Base-by-base conservation (phyloP, 2,113 vertebrate genomes). In the Rhea pennata region DNA sequence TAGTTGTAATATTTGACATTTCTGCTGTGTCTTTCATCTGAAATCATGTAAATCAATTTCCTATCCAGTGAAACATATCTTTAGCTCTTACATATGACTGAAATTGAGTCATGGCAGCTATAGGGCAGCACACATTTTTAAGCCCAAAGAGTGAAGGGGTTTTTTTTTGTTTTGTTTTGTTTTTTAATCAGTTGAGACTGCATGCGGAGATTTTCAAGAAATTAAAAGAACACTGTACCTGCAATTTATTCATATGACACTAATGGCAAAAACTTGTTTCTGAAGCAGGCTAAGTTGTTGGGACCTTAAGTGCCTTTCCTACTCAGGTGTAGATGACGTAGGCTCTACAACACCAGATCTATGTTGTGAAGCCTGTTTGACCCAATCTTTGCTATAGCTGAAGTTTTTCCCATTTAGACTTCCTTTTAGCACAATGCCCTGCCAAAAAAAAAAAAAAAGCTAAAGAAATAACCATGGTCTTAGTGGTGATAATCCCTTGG, bases 1-100 rank as follows among this genome's bases (percentile, higher is more conserved):
- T 50, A 62, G 31, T 66, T 87, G 29, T 42, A 93, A 16, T 83
- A 93, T 79, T 93, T 96, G 93, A 87, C 77, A 91, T 84, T 91
- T 90, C 48, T 76, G 67, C 73, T 16, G 5, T 10, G 2, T 50
- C 80, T 93, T 94, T 93, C 70, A 87, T 97, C 84, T 26, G 40
- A 91, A 93, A 92, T 93, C 66, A 92, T 66, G 56, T 92, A 87
- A 78, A 94, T 94, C 53, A 92, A 76, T 82, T 90, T 95, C 39
- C 59, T 70, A 88, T 67, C 46, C 54, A 71, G 58, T 94, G 79
- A 88, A 82, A 92, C 53, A 92, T 46, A 56, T 69, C 83, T 95
- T 74, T 81, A 90, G 46, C 46, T 76, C 82, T 93, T 67, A 33
- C 10, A 48, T 27, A 51, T 39, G 29, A 91, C 40, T 53, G n/a